Conservation (phyloP, 2,113 vertebrate genomes). For the Gopherus evgoodei region DNA sequence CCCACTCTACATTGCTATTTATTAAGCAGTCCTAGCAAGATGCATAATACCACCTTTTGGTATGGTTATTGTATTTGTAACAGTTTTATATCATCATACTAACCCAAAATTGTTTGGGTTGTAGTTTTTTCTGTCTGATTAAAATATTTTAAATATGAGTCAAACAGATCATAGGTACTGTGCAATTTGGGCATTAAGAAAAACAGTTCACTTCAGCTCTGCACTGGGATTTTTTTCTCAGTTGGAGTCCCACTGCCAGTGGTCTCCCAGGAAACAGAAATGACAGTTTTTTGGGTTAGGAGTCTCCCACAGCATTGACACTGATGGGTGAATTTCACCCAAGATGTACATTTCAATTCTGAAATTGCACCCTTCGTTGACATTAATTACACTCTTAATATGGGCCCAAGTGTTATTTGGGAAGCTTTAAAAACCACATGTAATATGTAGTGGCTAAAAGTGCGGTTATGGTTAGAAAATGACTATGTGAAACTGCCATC, state of each 20-base stretch:
- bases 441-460: background rate
- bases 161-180: background rate
- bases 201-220: background rate
- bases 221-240: too few relatives aligned
- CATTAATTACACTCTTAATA: background rate
- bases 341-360: background rate
- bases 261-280: background rate
- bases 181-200: background rate
- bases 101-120: background rate
- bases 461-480: background rate
- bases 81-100: background rate
- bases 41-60: background rate
- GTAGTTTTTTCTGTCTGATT: background rate
- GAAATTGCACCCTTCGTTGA: background rate
- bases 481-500: background rate
- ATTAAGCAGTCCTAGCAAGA: background rate
- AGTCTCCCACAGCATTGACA: background rate
- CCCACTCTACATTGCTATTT: rapidly evolving
- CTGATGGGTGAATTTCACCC: background rate
- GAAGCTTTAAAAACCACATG: background rate
- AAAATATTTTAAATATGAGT: background rate
- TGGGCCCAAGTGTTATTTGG: background rate
- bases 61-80: background rate
- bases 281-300: background rate
- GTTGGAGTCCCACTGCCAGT: background rate